Evolutionary conservation across 2,113 vertebrate genomes (phyloP), one percentile per base, ranked within the genome.

Genomic region (Indicator maculatus): DNA sequence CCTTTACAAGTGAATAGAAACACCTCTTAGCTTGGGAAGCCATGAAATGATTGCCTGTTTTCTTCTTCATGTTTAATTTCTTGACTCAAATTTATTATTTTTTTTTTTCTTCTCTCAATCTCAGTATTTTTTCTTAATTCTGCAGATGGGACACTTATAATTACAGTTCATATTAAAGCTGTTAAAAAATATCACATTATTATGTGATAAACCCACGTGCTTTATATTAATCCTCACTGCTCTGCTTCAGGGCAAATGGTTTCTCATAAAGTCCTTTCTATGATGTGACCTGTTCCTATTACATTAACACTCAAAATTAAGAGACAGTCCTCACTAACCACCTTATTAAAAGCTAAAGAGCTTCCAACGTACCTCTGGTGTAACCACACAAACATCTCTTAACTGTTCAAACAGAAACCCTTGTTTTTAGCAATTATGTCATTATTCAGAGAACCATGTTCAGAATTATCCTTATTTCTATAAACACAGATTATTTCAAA

Each of bases 191-290:
- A 75, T 50, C 33, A 70, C 36, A 41, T 89, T 89, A 80, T 95
- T 89, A 93, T 93, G 55, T 90, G 94, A 89, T 93, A 86, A 95
- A 94, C 59, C 60, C 60, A 64, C 0, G 0, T 89, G n/a, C 16
- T 95, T 94, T 93, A 66, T 94, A 94, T 94, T 94, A 91, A 95
- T 92, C 63, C 28, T 24, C 77, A 78, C 72, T 85, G 78, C 41
- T 89, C 52, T 79, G 73, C 93, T 96, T 74, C 72, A 95, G 95
- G 92, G 86, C 85, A 84, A 96, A 82, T 52, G 60, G 61, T 72
- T 96, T 89, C 75, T 94, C 86, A 83, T 83, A 91, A 88, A 27
- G 93, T 85, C 23, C 24, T 80, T 87, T 89, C 50, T 71, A 28
- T 90, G 63, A 81, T 85, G 41, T 82, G 86, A 88, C 50, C 53